Evolutionary conservation across 2,888 invertebrate species (phyloP), one percentile per base, ranked within the genome.

Genomic region (Orthonychiurus folsomi): DNA sequence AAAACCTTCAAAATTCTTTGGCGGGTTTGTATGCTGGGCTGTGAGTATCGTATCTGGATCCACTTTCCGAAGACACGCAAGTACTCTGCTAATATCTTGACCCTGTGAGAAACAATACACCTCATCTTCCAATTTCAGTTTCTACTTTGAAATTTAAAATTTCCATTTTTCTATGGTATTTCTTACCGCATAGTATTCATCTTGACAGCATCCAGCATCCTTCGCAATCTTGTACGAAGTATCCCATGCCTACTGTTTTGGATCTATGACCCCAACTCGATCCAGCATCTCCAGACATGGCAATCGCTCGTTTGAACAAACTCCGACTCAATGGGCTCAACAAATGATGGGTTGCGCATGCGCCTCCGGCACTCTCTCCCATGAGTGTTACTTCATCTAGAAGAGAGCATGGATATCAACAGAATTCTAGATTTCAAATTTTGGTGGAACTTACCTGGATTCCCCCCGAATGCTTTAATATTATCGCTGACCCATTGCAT

Each of bases 401-500:
- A 37, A 37, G 15, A 37, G 5, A 9, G 15, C 5, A 37, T 9
- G 15, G 15, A 37, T 15, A 37, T 37, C 5, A 37, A 9, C 5
- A 37, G 15, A 37, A 37, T 9, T 37, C 9, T 37, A 37, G 15
- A 9, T 9, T 15, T 15, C 37, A 5, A 37, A 9, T 9, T 5
- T 37, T 9, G 15, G 37, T 15, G 15, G 37, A 37, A 37, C 5
- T 37, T 37, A 37, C 37, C 37, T 57, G 66, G 63, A 55, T 68
- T 56, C 5, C 70, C 70, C 3, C 68, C 68, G 63, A 70, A 68
- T 12, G 64, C 50, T 24, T 61, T 59, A 20, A 70, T 68, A 61
- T 68, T 65, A 25, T 66, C 50, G 21, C 58, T 59, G 1, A 62
- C 57, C 68, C 68, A 70, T 27, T 64, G 27, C 15, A 70, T 20